phyloP scores from a whole-genome alignment of 2,888 invertebrate species.

The Ganaspis brasiliensis region DNA sequence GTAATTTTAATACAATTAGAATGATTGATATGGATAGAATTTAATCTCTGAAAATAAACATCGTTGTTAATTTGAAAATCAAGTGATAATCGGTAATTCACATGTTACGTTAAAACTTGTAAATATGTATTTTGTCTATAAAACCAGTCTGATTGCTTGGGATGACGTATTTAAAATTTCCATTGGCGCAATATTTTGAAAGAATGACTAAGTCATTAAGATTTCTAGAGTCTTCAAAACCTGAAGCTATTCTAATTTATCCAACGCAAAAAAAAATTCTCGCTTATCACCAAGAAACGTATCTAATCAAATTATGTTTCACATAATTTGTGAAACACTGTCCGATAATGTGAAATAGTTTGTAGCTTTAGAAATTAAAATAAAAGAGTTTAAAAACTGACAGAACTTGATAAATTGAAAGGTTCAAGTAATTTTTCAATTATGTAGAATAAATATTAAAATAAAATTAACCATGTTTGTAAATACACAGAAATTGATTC shows the following conservation, averaged over 20 bases:
- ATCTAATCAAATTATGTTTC: conserved; percentile 8
- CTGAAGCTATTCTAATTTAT: background rate
- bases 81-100: background rate
- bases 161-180: conserved; percentile 1
- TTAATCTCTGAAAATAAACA: background rate
- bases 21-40: background rate
- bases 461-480: background rate
- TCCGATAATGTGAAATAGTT: too few relatives aligned
- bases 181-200: background rate
- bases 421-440: too few relatives aligned
- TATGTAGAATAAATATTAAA: background rate
- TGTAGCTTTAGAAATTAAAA: too few relatives aligned
- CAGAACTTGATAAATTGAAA: too few relatives aligned
- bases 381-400: too few relatives aligned
- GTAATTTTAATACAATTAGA: too few relatives aligned
- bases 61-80: background rate
- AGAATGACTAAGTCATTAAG: background rate
- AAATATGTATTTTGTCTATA: background rate
- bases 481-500: background rate
- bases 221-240: background rate
- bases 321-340: too few relatives aligned
- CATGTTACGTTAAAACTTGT: background rate
- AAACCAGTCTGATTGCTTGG: too few relatives aligned
- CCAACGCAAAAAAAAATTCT: background rate
- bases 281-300: background rate